Conservation (phyloP, 2,797 vertebrate genomes). For the Mionectes olivaceus region DNA sequence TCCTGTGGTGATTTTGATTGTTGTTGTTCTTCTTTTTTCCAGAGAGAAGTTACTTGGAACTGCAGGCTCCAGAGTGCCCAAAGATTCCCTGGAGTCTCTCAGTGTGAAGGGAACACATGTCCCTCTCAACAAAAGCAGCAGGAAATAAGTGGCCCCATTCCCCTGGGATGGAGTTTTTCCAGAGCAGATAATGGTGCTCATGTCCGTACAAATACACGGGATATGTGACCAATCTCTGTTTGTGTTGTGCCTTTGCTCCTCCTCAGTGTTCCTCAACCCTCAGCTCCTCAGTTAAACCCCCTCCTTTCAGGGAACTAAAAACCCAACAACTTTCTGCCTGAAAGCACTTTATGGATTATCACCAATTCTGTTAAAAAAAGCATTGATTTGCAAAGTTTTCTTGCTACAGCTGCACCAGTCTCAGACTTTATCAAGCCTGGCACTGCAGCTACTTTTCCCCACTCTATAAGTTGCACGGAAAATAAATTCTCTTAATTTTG, state of each 20-base stretch:
- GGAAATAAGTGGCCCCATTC: conserved; percentile 75
- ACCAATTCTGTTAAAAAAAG: background rate
- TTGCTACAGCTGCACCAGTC: background rate
- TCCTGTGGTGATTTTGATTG: background rate
- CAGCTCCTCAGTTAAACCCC: background rate
- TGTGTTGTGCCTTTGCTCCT: conserved; percentile 39
- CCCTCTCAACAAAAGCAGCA: conserved; percentile 76
- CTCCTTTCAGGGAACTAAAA: background rate
- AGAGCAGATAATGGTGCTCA: conserved; percentile 69
- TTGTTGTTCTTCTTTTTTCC: conserved; percentile 26
- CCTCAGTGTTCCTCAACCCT: conserved; percentile 5
- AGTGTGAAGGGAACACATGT: conserved; percentile 75
- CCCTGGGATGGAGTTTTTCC: conserved; percentile 12
- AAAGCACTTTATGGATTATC: conserved; percentile 55
- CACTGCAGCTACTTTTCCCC: background rate
- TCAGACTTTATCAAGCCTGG: background rate
- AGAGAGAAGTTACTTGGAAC: conserved; percentile 78
- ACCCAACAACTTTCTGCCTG: background rate
- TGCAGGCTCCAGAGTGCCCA: conserved; percentile 38
- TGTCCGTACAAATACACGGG: background rate
- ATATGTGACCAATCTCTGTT: conserved; percentile 72
- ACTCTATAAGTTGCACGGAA: background rate
- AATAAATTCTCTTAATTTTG: background rate
- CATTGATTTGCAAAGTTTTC: background rate
- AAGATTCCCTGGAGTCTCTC: conserved; percentile 64